Conservation (phyloP, 2,113 vertebrate species). For the Murina feae region DNA sequence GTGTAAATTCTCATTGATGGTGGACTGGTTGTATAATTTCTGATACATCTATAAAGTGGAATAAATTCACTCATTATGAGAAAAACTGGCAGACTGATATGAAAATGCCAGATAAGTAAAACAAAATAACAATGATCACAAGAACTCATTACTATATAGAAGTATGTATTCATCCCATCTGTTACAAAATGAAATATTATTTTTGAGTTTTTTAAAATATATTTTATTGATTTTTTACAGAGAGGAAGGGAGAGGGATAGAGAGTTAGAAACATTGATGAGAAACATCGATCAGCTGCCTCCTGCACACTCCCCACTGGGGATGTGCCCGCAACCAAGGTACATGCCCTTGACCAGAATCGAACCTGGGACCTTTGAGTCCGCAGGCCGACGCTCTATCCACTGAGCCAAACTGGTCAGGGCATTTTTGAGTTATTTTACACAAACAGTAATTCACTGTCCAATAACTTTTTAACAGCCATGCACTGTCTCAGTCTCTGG, state of each 20-base stretch:
- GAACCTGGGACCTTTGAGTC: no score
- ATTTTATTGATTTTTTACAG: no score
- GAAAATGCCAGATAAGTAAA: background rate
- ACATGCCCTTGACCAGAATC: no score
- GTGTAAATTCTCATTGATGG: background rate
- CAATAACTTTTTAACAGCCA: background rate
- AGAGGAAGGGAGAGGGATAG: no score
- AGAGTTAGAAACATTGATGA: no score
- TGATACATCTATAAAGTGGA: background rate
- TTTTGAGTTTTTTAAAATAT: background rate
- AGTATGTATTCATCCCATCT: background rate
- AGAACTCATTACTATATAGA: background rate
- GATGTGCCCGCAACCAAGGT: no score
- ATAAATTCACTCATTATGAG: background rate
- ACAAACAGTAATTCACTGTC: no score
- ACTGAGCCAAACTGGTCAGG: no score
- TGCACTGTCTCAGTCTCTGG: background rate
- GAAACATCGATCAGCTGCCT: no score
- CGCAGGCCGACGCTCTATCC: no score
- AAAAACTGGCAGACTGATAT: background rate
- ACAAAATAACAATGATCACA: background rate
- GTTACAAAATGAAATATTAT: background rate
- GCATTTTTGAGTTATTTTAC: background rate
- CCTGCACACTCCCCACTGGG: no score
- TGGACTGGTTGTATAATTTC: background rate